A percentile compares a stretch with the other conserved stretches of the same genome.
Evolutionary conservation across 2,113 vertebrate species (phyloP).

Genomic region (Equus przewalskii): DNA sequence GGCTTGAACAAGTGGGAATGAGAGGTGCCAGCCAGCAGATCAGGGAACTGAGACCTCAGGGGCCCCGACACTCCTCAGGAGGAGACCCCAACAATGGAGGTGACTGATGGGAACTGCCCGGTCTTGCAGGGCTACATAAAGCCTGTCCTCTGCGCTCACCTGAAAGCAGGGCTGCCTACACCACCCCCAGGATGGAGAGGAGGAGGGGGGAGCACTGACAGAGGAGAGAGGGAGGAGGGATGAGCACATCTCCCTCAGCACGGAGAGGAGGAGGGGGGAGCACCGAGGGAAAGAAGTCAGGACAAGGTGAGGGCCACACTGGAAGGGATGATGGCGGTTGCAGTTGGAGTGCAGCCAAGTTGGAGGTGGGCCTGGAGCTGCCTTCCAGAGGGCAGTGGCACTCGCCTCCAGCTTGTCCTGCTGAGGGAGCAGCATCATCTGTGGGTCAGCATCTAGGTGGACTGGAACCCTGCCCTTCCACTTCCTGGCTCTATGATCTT

Average conservation of each 20-base stretch:
- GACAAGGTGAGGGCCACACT: background rate
- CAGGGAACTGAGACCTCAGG: no score
- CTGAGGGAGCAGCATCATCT: accelerated
- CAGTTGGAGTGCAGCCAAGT: no score
- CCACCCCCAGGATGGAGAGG: no score
- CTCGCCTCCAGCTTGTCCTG: background rate
- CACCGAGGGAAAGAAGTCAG: accelerated
- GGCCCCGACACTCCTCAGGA: accelerated
- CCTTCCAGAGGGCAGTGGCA: accelerated
- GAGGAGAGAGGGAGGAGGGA: background rate
- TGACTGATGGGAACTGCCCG: background rate
- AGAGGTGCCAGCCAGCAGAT: background rate
- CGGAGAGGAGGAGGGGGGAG: background rate
- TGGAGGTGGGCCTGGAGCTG: no score
- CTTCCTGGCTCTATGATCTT: background rate
- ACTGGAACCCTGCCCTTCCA: no score
- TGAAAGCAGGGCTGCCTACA: background rate
- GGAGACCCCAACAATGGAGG: background rate
- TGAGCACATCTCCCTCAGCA: background rate
- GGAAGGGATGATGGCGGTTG: no score
- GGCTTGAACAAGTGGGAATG: background rate
- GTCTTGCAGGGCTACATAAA: background rate
- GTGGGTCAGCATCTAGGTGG: background rate
- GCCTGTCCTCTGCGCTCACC: accelerated
- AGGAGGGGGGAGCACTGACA: accelerated